Base-by-base conservation (phyloP, 2,113 vertebrate species). In the Sebastes schlegelii region DNA sequence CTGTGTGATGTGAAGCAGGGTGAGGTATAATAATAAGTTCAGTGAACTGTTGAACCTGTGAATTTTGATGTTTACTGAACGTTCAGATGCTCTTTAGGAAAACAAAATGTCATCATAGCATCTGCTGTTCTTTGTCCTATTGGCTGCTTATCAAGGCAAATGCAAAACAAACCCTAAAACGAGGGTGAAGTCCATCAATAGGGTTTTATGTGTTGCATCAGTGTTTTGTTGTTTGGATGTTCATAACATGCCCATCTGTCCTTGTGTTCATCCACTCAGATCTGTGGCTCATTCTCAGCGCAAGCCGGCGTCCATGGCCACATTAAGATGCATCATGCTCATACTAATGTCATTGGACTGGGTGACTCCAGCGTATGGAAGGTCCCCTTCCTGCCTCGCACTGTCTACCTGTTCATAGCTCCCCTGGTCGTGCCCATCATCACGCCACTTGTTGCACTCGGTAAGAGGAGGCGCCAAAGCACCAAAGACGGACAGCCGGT, bases 361-460 rank as follows among this genome's bases (percentile, higher is more conserved):
- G 97, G 98, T 0, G 98, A 99, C 92, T 99, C 97, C 61, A 98
- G 97, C 93, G 95, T 95, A 0, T 99, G 98, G 98, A 96, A 96
- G 71, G 46, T 95, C 64, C 97, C 98, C 0, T 94, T 85, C 87
- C 95, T 99, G 83, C 96, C 97, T 49, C 95, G 97, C 48, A 88
- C 88, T 0, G 1, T 97, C 79, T 99, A 99, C 93, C 96, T 99
- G 96, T 97, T 98, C 91, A 2, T 99, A 0, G 97, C 97, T 0
- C 98, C 98, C 0, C 88, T 99, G 0, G 63, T 94, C 0, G 82
- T 99, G 51, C 98, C 98, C 45, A 0, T 99, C 91, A 34, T 98
- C 42, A 98, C 97, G 0, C 97, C 97, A 0, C 86, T 98, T 10
- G 96, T 97, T 3, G 97, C 97, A 0, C 89, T 98, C 0, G 95